These are phyloP conservation scores for Ceratina calcarata DNA, from an alignment of 1,140 invertebrate species.

Conservation along the genomic window DNA sequence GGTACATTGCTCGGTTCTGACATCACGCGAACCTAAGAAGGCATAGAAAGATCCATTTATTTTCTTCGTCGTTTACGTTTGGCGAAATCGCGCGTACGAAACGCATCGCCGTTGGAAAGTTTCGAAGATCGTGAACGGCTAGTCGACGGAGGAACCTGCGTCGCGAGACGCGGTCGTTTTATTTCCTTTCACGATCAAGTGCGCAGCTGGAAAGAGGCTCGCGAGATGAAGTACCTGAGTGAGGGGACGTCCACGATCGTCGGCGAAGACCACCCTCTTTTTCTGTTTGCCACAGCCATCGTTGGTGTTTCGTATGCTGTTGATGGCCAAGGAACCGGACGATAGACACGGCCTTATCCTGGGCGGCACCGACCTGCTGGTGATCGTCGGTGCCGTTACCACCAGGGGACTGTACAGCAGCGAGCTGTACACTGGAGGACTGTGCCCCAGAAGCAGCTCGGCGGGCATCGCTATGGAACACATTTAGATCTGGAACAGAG, in stretches of 20 bases:
- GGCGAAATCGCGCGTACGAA: no score
- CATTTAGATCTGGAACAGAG: slow-evolving; percentile 75
- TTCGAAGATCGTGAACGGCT: no score
- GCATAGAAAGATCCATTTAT: background rate
- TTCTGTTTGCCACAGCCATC: slow-evolving; percentile 79
- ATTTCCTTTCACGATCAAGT: background rate
- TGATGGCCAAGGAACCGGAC: slow-evolving; percentile 67
- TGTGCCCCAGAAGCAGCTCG: slow-evolving; percentile 77
- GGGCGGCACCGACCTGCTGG: slow-evolving; percentile 71
- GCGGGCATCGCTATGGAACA: slow-evolving; percentile 80
- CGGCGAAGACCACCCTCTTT: slow-evolving; percentile 96
- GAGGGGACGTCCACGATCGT: slow-evolving; percentile 92
- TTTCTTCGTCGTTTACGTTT: background rate
- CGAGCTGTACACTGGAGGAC: slow-evolving; percentile 73
- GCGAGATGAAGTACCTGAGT: slow-evolving; percentile 84
- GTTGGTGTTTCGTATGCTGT: slow-evolving; percentile 65
- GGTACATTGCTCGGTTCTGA: slow-evolving; percentile 95
- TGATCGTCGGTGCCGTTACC: slow-evolving; percentile 72
- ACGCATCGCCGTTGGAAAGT: no score
- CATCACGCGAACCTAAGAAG: slow-evolving; percentile 87
- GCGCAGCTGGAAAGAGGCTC: no score
- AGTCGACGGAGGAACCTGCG: background rate
- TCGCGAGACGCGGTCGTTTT: background rate
- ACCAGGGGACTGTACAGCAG: slow-evolving; percentile 74
- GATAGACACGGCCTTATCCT: slow-evolving; percentile 75